A percentile compares a stretch with the other conserved stretches of the same genome.
These are phyloP conservation scores for Trogon melanurus DNA, from an alignment of 2,113 vertebrate species.

Conservation along the genomic window DNA sequence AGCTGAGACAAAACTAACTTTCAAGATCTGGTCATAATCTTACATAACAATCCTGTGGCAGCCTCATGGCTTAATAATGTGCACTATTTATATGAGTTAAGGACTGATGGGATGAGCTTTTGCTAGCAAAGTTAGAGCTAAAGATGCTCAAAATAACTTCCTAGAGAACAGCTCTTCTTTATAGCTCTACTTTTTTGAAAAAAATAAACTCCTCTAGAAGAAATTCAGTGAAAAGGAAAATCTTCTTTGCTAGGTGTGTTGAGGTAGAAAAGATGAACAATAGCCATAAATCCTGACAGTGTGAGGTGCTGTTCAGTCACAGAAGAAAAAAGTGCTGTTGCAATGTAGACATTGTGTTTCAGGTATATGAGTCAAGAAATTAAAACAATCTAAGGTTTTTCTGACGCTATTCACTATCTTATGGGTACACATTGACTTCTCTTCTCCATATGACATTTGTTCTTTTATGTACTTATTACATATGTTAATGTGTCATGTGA, in stretches of 20 bases:
- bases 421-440: slow-evolving; percentile 5
- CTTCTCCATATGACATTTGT: slow-evolving; percentile 67
- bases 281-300: not conserved
- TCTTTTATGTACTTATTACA: slow-evolving; percentile 70
- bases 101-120: not conserved
- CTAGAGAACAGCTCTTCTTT: not conserved
- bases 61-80: not conserved
- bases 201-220: not conserved
- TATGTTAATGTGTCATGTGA: slow-evolving; percentile 71
- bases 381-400: not conserved
- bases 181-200: not conserved
- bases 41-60: not conserved
- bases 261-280: not conserved
- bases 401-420: not conserved
- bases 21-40: slow-evolving; percentile 7
- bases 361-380: slow-evolving; percentile 13
- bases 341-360: not conserved
- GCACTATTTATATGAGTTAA: not conserved
- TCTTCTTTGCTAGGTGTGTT: not conserved
- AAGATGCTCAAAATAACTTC: slow-evolving; percentile 1
- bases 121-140: not conserved
- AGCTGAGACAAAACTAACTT: not conserved
- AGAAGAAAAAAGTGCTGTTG: not conserved
- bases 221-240: not conserved
- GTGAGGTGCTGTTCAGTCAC: not conserved